These are phyloP conservation scores for Dipodomys ordii DNA, from an alignment of 2,113 vertebrate species.

Conservation along the genomic window DNA sequence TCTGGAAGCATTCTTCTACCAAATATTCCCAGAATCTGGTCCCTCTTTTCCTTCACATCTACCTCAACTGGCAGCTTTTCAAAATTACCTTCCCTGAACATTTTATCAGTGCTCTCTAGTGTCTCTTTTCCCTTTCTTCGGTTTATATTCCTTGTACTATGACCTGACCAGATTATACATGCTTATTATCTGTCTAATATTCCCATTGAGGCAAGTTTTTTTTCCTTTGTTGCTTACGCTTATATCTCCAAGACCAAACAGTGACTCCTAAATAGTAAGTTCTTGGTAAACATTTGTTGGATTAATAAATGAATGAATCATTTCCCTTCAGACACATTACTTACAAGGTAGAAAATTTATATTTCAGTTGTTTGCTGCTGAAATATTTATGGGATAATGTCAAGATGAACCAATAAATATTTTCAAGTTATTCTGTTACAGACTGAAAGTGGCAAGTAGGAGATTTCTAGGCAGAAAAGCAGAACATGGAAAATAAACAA, in stretches of 20 bases:
- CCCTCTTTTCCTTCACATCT: neutral
- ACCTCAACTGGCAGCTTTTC: neutral
- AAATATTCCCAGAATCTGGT: neutral
- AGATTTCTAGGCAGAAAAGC: slow-evolving; percentile 1
- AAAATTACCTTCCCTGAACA: neutral
- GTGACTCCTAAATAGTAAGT: neutral
- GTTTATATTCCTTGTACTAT: neutral
- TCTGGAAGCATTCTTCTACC: neutral
- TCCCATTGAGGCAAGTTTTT: neutral
- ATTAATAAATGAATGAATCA: neutral
- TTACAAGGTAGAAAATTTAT: slow-evolving; percentile 13
- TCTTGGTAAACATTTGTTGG: neutral
- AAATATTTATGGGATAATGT: neutral
- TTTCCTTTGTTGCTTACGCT: neutral
- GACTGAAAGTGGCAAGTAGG: neutral
- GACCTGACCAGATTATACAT: neutral
- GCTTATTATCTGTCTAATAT: neutral
- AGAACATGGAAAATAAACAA: neutral
- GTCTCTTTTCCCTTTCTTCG: slow-evolving; percentile 12
- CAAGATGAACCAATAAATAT: slow-evolving; percentile 36
- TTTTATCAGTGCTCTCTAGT: neutral
- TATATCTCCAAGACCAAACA: neutral
- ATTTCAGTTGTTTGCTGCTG: slow-evolving; percentile 39
- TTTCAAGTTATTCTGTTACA: slow-evolving; percentile 38
- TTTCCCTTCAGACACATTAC: neutral